Evolutionary conservation across 2,888 invertebrate species (phyloP), one percentile per base, ranked within the genome.

Genomic region (Phragmatobia fuliginosa): DNA sequence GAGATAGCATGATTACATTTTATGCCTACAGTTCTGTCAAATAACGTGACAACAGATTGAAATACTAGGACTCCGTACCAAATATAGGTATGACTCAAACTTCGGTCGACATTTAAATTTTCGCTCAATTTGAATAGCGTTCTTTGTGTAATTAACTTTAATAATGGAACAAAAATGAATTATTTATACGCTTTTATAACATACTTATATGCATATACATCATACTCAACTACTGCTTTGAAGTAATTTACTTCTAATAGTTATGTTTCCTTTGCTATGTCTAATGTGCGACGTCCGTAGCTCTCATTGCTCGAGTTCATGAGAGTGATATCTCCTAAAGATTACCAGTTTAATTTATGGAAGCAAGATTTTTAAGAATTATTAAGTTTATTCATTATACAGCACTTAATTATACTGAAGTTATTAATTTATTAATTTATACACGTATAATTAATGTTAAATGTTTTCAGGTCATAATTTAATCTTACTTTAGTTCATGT

Each of bases 371-470:
- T 68, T 66, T 73, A 76, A 72, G 64, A 70, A 74, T 76, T 83
- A 83, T 81, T 78, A 83, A 76, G 67, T 75, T 61, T 73, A 33
- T 75, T 76, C 75, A 81, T 81, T 81, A 68, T 61, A 72, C 71
- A 78, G 72, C 76, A 80, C 81, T 28, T 71, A 62, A n/a, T n/a
- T n/a, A n/a, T n/a, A n/a, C n/a, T n/a, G n/a, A n/a, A n/a, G n/a
- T n/a, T 65, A 75, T 67, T 74, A 78, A 74, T 72, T 80, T 67
- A 78, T 83, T 70, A 81, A 83, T 80, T 74, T 78, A 71, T 61
- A 63, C 18, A 41, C 62, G 16, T 49, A 82, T n/a, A 64, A 72
- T 64, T 62, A 58, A 73, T 70, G 66, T 74, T 70, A 75, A 70
- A 66, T 36, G 11, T 45, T 78, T 7, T 10, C 70, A 72, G 64